Percentiles rank a stretch among this genome's conserved stretches.
Evolutionary conservation across 2,888 invertebrate genomes (phyloP).

Genomic region (Lampropteryx suffumata): DNA sequence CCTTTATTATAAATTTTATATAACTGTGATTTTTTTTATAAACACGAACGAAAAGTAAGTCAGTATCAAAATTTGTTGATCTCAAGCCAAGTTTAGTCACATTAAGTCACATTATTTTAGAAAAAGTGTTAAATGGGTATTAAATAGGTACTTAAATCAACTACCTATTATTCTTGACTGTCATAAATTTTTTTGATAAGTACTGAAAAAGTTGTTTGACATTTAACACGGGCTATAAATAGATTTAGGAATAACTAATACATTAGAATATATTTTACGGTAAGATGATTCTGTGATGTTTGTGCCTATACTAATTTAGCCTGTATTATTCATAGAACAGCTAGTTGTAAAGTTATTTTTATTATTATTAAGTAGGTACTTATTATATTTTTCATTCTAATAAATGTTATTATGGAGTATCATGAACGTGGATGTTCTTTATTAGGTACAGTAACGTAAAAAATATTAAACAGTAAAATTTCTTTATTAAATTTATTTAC

Average conservation of each 20-base stretch:
- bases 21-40: conserved; percentile 26
- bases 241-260: not conserved
- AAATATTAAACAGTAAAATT: not conserved
- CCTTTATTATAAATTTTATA: conserved; percentile 2
- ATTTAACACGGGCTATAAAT: not conserved
- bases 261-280: not conserved
- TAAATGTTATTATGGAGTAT: conserved; percentile 1
- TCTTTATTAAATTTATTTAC: conserved; percentile 2
- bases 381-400: too few relatives aligned
- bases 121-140: not conserved
- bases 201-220: not conserved
- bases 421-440: too few relatives aligned
- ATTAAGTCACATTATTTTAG: too few relatives aligned
- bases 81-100: conserved; percentile 58
- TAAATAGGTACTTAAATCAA: too few relatives aligned
- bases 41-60: conserved; percentile 43
- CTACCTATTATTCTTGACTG: too few relatives aligned
- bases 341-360: not conserved
- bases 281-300: conserved; percentile 56
- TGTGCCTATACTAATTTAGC: conserved; percentile 61
- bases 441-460: too few relatives aligned
- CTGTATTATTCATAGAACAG: conserved; percentile 48
- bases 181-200: too few relatives aligned
- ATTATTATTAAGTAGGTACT: too few relatives aligned
- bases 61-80: conserved; percentile 52